phyloP scores from a whole-genome alignment of 2,888 invertebrate genomes.

The Iselma pallidipennis region DNA sequence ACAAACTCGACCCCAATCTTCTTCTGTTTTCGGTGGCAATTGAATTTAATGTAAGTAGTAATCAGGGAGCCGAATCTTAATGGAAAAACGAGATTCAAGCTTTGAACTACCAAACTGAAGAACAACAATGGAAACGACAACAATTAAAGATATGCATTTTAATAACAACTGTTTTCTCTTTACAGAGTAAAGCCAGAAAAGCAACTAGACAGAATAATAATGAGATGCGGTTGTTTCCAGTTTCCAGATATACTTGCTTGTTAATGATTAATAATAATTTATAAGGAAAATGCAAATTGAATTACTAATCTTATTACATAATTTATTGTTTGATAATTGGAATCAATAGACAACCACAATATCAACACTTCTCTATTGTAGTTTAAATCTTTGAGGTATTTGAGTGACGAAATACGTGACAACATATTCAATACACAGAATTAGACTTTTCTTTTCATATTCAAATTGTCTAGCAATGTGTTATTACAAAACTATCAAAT shows the following conservation, averaged over 20 bases:
- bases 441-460: neutral
- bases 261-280: too few species aligned
- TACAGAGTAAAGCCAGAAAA: neutral
- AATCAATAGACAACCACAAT: neutral
- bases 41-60: neutral
- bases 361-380: neutral
- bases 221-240: too few species aligned
- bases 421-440: neutral
- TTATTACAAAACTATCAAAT: neutral
- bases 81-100: neutral
- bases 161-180: too few species aligned
- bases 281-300: too few species aligned
- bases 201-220: too few species aligned
- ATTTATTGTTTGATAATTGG: neutral
- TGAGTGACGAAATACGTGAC: neutral
- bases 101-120: neutral
- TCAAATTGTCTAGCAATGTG: slow-evolving; percentile 1
- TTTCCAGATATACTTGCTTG: too few species aligned
- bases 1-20: neutral
- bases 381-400: neutral
- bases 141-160: neutral
- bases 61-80: neutral
- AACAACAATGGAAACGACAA: neutral
- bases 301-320: too few species aligned
- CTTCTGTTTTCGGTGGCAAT: neutral